Evolutionary conservation across 2,113 vertebrate species (phyloP).

Genomic region (Cathartes aura): DNA sequence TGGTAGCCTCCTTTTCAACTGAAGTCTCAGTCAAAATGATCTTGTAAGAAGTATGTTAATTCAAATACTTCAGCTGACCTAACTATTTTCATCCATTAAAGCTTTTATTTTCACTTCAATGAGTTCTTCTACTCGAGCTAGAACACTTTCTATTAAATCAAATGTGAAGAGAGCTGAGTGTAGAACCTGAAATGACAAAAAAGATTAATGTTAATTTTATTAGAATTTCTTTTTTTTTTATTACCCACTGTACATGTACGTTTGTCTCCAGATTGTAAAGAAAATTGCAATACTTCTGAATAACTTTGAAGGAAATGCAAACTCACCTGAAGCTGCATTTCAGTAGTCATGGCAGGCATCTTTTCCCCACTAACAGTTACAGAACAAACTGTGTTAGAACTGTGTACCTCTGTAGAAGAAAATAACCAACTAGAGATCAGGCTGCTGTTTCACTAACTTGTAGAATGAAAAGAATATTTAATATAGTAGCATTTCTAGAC

Average conservation of each 20-base stretch:
- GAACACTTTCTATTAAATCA: constrained; percentile 95
- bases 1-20: not conserved
- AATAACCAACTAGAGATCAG: not conserved
- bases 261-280: not conserved
- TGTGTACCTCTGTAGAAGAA: constrained; percentile 49
- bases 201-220: constrained; percentile 47
- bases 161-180: constrained; percentile 92
- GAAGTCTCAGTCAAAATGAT: not conserved
- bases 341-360: constrained; percentile 82
- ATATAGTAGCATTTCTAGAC: not conserved
- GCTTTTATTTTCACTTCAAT: constrained; percentile 83
- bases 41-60: not conserved
- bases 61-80: constrained; percentile 62
- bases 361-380: constrained; percentile 78
- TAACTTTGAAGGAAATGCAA: not conserved
- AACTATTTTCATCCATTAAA: constrained; percentile 71
- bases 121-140: constrained; percentile 90
- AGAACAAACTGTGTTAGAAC: constrained; percentile 64
- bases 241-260: not conserved
- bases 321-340: constrained; percentile 88
- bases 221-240: not conserved
- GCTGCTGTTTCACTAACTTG: not conserved
- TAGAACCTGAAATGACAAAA: constrained; percentile 83
- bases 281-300: not conserved
- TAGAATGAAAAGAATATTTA: not conserved